Evolutionary conservation across 2,797 vertebrate species (phyloP).

Genomic region (Meda fulgida): DNA sequence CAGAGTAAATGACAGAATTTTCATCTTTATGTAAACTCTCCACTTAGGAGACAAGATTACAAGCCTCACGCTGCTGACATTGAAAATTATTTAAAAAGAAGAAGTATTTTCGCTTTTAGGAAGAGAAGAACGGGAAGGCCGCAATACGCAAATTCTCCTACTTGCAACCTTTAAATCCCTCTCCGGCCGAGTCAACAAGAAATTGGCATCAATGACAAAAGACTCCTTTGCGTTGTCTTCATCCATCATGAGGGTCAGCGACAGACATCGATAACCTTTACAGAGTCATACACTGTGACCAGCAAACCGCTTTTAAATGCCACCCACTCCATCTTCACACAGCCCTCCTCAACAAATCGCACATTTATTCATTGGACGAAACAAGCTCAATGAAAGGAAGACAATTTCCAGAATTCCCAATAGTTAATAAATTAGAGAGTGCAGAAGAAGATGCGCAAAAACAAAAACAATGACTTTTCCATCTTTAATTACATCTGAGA

Average conservation of each 20-base stretch:
- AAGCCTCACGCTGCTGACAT: neutral
- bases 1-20: neutral
- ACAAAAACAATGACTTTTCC: neutral
- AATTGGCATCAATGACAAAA: slow-evolving; percentile 31
- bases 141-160: neutral
- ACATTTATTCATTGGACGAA: neutral
- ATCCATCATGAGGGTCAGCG: slow-evolving; percentile 3
- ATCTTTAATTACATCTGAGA: slow-evolving; percentile 17
- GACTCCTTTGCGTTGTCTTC: neutral
- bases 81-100: neutral
- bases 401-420: neutral
- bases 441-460: neutral
- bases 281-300: slow-evolving; percentile 12
- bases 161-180: neutral
- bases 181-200: neutral
- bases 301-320: slow-evolving; percentile 38
- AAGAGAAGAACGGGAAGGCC: neutral
- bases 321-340: slow-evolving; percentile 31
- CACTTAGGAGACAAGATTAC: neutral
- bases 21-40: neutral
- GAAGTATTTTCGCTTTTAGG: neutral
- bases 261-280: slow-evolving; percentile 44
- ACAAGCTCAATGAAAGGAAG: neutral
- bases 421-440: neutral
- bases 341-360: neutral